A percentile compares a stretch with the other conserved stretches of the same genome.
phyloP scores from a whole-genome alignment of 2,797 vertebrate species.

The Microcaecilia unicolor region DNA sequence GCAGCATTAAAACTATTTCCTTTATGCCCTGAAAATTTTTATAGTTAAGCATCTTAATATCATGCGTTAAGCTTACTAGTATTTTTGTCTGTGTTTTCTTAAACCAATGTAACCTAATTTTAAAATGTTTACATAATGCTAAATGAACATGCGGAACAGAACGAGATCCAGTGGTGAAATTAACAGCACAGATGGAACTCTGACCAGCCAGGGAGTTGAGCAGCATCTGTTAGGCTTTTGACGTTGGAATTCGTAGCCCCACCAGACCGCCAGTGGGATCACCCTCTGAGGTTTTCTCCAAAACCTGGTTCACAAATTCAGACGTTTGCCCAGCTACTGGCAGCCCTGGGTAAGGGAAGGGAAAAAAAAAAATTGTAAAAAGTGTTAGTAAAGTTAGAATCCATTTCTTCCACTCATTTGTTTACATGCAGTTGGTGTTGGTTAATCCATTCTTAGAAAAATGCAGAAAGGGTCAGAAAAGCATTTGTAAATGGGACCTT shows the following conservation, averaged over 20 bases:
- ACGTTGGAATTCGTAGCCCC: constrained; percentile 84
- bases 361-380: too few species aligned
- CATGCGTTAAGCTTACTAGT: constrained; percentile 51
- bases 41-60: constrained; percentile 51
- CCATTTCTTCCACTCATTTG: too few species aligned
- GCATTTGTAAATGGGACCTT: too few species aligned
- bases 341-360: constrained; percentile 57
- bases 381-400: too few species aligned
- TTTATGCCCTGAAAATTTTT: constrained; percentile 61
- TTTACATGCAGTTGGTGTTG: too few species aligned
- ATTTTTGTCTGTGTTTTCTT: constrained; percentile 43
- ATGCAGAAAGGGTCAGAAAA: too few species aligned
- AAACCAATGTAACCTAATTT: constrained; percentile 50
- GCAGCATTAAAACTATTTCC: constrained; percentile 41
- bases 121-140: constrained; percentile 47
- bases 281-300: constrained; percentile 91
- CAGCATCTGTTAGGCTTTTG: constrained; percentile 77
- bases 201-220: constrained; percentile 46
- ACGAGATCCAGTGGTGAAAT: constrained; percentile 57
- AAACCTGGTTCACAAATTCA: constrained; percentile 96
- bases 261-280: constrained; percentile 94
- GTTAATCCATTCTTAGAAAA: too few species aligned
- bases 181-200: constrained; percentile 42
- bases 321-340: constrained; percentile 94
- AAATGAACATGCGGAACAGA: constrained; percentile 70